Evolutionary conservation across 2,113 vertebrate species (phyloP), one percentile per base, ranked within the genome.

Genomic region (Aldabrachelys gigantea): DNA sequence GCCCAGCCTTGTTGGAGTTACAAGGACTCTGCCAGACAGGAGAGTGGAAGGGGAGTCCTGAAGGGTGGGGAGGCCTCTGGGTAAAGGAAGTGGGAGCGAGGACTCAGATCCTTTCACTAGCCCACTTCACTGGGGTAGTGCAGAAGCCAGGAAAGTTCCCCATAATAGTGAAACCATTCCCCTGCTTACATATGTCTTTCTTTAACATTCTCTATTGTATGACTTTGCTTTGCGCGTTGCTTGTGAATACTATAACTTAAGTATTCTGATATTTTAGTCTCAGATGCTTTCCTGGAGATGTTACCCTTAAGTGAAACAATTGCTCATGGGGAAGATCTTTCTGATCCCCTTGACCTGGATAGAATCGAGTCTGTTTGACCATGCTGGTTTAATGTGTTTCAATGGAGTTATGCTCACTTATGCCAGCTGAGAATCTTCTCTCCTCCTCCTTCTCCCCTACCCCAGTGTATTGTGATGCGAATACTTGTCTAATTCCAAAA

Each of bases 391-490:
- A 1, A 21, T 0, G 0, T 1, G 4, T 59, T 90, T 78, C 85
- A 72, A 31, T 54, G 85, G 84, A 84, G 24, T 41, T 38, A 44
- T 44, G 38, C 38, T 76, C 38, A 38, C 2, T 75, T 38, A 24
- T 22, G 19, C 29, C 19, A 69, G 65, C 65, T 72, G n/a, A 38
- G n/a, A 7, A n/a, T 75, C 53, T 54, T 54, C 53, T 22, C 53
- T 54, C 21, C 14, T 52, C 16, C 52, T 52, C 6, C 19, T 1
- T 7, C 19, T 3, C 52, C 6, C 19, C 19, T 8, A 1, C 10
- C 4, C 17, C 11, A 62, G 59, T 16, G 59, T 31, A 62, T 62
- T 62, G 59, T 62, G 59, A 31, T 62, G 59, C 35, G 29, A 62
- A 62, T 31, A 62, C 29, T 62, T 31, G 59, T 62, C 13, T 14